phyloP scores from a whole-genome alignment of 2,888 invertebrate genomes.

The Creontiades dilutus region DNA sequence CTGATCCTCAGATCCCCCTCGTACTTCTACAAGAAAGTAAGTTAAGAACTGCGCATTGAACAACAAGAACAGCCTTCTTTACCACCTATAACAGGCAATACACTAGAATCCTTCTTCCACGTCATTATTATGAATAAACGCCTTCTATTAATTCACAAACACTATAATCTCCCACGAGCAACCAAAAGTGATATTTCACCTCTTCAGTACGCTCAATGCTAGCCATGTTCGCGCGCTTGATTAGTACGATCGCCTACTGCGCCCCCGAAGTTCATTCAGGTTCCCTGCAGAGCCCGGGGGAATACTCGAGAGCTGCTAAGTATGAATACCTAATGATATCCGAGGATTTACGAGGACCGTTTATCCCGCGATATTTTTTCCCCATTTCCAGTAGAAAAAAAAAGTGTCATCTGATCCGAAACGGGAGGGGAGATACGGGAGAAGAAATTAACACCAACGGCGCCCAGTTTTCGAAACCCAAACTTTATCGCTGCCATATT shows the following conservation, averaged over 20 bases:
- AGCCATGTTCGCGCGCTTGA: neutral
- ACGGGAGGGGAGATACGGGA: neutral
- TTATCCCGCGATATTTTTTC: constrained; percentile 36
- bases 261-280: neutral
- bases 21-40: no score
- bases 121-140: no score
- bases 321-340: constrained; percentile 46
- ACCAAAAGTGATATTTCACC: neutral
- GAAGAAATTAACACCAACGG: constrained; percentile 32
- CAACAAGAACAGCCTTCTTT: no score
- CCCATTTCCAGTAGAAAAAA: neutral
- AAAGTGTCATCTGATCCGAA: neutral
- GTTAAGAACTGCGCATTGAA: no score
- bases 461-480: constrained; percentile 9
- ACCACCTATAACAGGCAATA: no score
- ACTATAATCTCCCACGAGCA: neutral
- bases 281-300: neutral
- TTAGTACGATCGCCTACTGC: constrained; percentile 1
- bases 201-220: neutral
- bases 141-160: neutral
- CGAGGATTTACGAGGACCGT: constrained; percentile 12
- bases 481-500: constrained; percentile 16
- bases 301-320: constrained; percentile 25
- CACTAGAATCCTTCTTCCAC: no score
- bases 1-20: no score